A percentile compares a stretch with the other conserved stretches of the same genome.
These are phyloP conservation scores for Campylomormyrus tamandua DNA, from an alignment of 2,113 vertebrate genomes.

Conservation along the genomic window DNA sequence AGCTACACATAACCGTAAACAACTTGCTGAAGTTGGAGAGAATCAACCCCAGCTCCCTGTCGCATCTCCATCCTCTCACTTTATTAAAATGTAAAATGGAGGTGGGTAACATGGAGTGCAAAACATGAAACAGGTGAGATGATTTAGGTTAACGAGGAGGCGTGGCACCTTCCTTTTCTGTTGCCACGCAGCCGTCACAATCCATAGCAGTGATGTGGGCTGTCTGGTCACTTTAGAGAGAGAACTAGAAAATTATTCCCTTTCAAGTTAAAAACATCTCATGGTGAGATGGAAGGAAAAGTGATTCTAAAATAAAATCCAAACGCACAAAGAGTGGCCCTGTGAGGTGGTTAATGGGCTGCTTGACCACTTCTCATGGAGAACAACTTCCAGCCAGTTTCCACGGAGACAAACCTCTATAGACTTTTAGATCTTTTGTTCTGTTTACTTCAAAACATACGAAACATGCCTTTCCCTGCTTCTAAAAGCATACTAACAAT, in stretches of 20 bases:
- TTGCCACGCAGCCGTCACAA: neutral
- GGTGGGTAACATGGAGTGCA: neutral
- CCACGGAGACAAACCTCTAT: neutral
- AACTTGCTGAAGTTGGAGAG: neutral
- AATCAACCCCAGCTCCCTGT: neutral
- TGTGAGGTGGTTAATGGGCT: neutral
- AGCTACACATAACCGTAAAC: neutral
- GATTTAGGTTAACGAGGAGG: neutral
- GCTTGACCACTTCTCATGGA: neutral
- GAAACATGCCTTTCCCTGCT: neutral
- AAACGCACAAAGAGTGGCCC: neutral
- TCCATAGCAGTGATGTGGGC: neutral
- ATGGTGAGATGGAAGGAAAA: no score
- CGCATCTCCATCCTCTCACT: neutral
- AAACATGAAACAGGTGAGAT: neutral
- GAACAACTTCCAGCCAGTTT: neutral
- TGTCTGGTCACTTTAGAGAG: neutral
- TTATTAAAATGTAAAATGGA: neutral
- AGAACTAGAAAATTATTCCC: neutral
- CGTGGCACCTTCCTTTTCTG: neutral
- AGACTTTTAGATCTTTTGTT: neutral
- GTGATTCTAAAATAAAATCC: neutral
- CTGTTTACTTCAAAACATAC: neutral
- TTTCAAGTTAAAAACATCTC: neutral
- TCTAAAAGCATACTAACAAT: neutral